phyloP scores from a whole-genome alignment of 1,140 invertebrate genomes.

The Riptortus pedestris region DNA sequence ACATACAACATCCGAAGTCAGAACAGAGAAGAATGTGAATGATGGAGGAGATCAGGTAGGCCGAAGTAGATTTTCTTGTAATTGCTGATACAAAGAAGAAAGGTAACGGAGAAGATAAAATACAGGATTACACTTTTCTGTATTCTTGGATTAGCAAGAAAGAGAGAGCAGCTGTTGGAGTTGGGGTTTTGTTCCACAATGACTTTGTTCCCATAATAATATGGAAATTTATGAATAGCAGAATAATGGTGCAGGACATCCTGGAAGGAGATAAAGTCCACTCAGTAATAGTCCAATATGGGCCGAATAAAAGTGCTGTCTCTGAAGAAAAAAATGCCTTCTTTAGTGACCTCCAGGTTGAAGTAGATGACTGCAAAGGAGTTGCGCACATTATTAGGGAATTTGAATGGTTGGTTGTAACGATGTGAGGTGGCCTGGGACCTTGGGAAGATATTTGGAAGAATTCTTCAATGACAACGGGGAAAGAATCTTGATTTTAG shows the following conservation, averaged over 20 bases:
- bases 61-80: neutral
- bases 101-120: neutral
- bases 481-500: neutral
- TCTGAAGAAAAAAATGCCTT: neutral
- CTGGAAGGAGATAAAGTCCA: neutral
- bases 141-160: neutral
- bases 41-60: neutral
- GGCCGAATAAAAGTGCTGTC: neutral
- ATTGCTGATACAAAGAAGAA: neutral
- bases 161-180: neutral
- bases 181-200: neutral
- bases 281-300: no score
- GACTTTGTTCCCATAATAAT: neutral
- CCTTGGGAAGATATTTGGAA: neutral
- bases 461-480: neutral
- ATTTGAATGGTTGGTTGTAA: neutral
- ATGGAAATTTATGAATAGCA: neutral
- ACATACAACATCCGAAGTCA: neutral
- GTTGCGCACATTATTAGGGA: neutral
- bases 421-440: neutral
- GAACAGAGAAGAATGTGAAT: neutral
- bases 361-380: neutral
- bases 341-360: neutral
- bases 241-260: neutral
- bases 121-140: neutral